Conservation (phyloP, 1,140 invertebrate species). For the Drosophila funebris region DNA sequence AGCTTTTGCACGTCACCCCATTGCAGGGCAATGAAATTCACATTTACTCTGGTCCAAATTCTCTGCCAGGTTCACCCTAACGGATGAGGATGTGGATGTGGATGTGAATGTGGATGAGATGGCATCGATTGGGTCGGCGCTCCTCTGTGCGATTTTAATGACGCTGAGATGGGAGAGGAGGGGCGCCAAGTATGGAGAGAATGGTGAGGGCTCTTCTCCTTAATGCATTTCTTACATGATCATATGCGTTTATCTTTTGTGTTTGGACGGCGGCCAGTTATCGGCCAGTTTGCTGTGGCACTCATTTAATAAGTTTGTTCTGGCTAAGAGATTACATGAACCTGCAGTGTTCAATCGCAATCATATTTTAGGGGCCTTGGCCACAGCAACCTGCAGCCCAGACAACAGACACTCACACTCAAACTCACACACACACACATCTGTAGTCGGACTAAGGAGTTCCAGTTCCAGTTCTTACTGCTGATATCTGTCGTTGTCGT, state of each 20-base stretch:
- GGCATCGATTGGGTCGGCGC: conserved; percentile 69
- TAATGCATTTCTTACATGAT: conserved; percentile 82
- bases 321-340: conserved; percentile 83
- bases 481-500: conserved; percentile 41
- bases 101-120: conserved; percentile 32
- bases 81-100: background rate
- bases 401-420: conserved; percentile 11
- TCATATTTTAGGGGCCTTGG: conserved; percentile 64
- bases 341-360: conserved; percentile 83
- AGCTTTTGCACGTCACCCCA: conserved; percentile 14
- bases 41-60: background rate
- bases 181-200: conserved; percentile 7
- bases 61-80: conserved; percentile 21
- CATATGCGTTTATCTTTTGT: conserved; percentile 80
- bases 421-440: background rate
- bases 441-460: background rate
- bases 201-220: conserved; percentile 28
- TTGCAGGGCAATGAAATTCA: conserved; percentile 38
- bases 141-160: conserved; percentile 75
- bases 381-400: conserved; percentile 21
- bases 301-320: conserved; percentile 82
- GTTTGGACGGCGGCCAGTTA: conserved; percentile 58
- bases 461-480: conserved; percentile 17
- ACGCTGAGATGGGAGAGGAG: conserved; percentile 27
- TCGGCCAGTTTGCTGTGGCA: conserved; percentile 70